Evolutionary conservation across 2,113 vertebrate species (phyloP), one percentile per base, ranked within the genome.

Genomic region (Tachycineta bicolor): DNA sequence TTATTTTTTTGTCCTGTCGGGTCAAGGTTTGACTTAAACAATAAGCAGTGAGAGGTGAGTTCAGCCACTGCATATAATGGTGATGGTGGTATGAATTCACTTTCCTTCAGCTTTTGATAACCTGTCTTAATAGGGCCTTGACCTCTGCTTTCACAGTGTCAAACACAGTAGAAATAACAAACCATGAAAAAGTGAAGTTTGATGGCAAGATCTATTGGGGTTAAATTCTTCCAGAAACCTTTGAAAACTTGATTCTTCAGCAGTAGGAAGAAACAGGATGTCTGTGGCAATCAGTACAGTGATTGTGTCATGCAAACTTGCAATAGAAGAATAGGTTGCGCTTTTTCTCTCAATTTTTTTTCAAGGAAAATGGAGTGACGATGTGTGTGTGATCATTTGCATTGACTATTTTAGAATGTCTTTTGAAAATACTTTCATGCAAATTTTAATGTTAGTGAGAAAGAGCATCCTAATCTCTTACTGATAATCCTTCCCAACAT

Each of bases 201-300:
- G 77, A 69, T 93, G 52, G 67, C 70, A 83, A 70, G 75, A 79
- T 69, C 80, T 91, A 82, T 93, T 91, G 49, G 77, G 94, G 95
- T 96, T 96, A 96, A 97, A 95, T 96, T 97, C 78, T 95, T 96
- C 46, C 69, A 91, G 52, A 71, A 93, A 92, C 92, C 93, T 94
- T 93, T 94, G 76, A 85, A 92, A 91, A 88, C 67, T 56, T 90
- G 90, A 59, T 90, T 93, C 55, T 67, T 69, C 60, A 31, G 29
- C 5, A 58, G 43, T 4, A 70, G 67, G 86, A 84, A 78, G 71
- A 83, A 94, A 31, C 39, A 69, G 70, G 69, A 86, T 77, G 34
- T 91, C 73, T 5, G 10, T 67, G 80, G 71, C 78, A 93, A 65
- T 87, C 53, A 67, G 62, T 26, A n/a, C 70, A 60, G 70, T 37